Conservation (phyloP, 2,113 vertebrate genomes). For the Apodemus sylvaticus region DNA sequence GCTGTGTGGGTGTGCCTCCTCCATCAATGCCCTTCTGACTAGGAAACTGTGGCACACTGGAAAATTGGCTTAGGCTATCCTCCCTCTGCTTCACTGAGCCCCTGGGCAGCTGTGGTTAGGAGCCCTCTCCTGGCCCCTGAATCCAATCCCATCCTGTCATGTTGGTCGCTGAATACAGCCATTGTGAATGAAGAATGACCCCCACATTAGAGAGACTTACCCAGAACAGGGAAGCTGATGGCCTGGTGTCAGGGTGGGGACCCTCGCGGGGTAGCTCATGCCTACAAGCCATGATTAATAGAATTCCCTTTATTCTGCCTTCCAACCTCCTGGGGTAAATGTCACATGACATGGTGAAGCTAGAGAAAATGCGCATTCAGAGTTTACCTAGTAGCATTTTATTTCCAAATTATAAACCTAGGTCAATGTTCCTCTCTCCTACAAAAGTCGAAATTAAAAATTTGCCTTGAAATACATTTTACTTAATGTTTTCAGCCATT, state of each 20-base stretch:
- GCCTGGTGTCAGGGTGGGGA: not conserved
- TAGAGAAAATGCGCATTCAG: not conserved
- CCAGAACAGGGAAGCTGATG: not conserved
- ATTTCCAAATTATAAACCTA: not conserved
- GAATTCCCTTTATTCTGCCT: not conserved
- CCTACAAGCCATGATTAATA: not conserved
- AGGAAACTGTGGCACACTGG: not conserved
- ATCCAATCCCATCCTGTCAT: fast-evolving
- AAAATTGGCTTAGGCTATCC: not conserved
- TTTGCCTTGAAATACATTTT: not conserved
- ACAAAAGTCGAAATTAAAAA: not conserved
- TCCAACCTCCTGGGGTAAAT: not conserved
- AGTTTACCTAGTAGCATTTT: not conserved
- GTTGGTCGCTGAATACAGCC: fast-evolving
- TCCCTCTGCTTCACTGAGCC: not conserved
- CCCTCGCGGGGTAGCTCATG: fast-evolving
- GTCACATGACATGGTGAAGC: not conserved
- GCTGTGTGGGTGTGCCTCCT: not conserved
- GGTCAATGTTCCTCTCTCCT: not conserved
- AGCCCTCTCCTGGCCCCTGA: not conserved
- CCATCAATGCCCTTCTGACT: not conserved
- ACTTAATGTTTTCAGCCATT: not conserved
- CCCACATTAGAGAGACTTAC: not conserved
- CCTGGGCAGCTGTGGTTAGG: not conserved
- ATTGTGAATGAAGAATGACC: not conserved